Percentiles rank a stretch among this genome's conserved stretches.
phyloP scores from a whole-genome alignment of 1,140 invertebrate genomes.

The Drosophila nasuta region DNA sequence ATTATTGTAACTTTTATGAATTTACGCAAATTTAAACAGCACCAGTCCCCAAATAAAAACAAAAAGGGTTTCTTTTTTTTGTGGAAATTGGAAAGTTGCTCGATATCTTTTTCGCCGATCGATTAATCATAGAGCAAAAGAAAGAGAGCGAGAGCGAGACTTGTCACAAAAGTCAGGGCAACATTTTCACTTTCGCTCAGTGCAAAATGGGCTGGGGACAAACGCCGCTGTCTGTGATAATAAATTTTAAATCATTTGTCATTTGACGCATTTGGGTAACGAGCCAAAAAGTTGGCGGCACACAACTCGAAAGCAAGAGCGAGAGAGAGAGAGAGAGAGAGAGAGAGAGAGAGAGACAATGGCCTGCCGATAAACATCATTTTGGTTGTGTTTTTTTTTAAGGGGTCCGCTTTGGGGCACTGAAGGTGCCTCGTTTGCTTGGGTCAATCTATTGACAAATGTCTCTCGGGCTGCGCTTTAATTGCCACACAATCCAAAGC shows the following conservation, averaged over 20 bases:
- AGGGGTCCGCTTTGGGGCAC: not conserved
- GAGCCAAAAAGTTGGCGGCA: conserved; percentile 54
- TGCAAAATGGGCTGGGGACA: conserved; percentile 41
- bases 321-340: conserved; percentile 3
- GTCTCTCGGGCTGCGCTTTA: conserved; percentile 54
- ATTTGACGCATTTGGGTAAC: conserved; percentile 79
- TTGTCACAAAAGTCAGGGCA: conserved; percentile 50
- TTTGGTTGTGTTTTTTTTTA: conserved; percentile 31
- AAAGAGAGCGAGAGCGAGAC: conserved; percentile 39
- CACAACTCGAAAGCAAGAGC: conserved; percentile 14
- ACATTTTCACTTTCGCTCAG: conserved; percentile 68
- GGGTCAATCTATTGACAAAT: conserved; percentile 74
- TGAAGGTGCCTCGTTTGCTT: conserved; percentile 37
- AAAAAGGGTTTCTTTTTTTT: conserved; percentile 6
- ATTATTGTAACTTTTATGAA: conserved; percentile 75
- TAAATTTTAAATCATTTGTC: conserved; percentile 81
- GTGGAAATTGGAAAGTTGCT: conserved; percentile 32
- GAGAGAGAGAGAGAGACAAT: conserved; percentile 47
- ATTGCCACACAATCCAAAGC: conserved; percentile 45
- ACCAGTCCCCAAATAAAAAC: not conserved
- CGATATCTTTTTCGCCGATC: conserved; percentile 20
- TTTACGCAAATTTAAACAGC: conserved; percentile 54
- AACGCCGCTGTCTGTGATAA: conserved; percentile 50
- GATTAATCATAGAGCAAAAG: conserved; percentile 61
- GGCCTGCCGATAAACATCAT: conserved; percentile 68